phyloP scores from a whole-genome alignment of 2,888 invertebrate genomes.

The Beris morrisii region DNA sequence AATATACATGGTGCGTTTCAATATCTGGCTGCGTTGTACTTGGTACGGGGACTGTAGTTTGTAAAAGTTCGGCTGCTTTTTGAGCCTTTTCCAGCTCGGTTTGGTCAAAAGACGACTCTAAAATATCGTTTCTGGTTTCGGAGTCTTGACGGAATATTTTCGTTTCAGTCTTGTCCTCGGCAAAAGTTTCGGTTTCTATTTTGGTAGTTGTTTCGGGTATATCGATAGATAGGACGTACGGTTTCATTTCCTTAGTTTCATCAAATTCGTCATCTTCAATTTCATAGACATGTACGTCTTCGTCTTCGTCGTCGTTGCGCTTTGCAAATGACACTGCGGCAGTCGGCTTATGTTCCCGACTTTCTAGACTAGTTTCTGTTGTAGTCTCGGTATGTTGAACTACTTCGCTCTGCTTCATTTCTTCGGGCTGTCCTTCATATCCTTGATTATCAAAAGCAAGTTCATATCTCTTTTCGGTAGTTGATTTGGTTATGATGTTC shows the following conservation, averaged over 20 bases:
- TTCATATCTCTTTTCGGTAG: conserved; percentile 41
- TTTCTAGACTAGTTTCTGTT: neutral
- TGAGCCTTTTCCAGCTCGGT: conserved; percentile 15
- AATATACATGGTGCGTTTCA: conserved; percentile 22
- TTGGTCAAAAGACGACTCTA: conserved; percentile 45
- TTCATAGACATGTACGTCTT: neutral
- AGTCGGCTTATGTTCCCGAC: neutral
- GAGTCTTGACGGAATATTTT: conserved; percentile 52
- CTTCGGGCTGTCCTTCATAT: conserved; percentile 21
- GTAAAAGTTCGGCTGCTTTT: conserved; percentile 1
- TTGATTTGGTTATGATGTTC: conserved; percentile 53
- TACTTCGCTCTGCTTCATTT: neutral
- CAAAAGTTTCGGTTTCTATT: neutral
- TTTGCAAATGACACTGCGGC: neutral
- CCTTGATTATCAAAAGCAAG: conserved; percentile 40
- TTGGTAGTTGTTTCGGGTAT: conserved; percentile 16
- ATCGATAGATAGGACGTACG: conserved; percentile 17
- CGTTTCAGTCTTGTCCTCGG: conserved; percentile 39
- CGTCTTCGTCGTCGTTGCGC: neutral
- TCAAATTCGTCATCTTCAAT: neutral
- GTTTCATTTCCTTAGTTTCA: conserved; percentile 10
- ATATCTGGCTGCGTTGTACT: neutral
- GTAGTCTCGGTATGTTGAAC: neutral
- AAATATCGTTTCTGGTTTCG: conserved; percentile 53
- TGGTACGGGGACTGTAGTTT: neutral